These are phyloP conservation scores for Danio tinwini DNA, from an alignment of 2,797 vertebrate species.

Conservation along the genomic window DNA sequence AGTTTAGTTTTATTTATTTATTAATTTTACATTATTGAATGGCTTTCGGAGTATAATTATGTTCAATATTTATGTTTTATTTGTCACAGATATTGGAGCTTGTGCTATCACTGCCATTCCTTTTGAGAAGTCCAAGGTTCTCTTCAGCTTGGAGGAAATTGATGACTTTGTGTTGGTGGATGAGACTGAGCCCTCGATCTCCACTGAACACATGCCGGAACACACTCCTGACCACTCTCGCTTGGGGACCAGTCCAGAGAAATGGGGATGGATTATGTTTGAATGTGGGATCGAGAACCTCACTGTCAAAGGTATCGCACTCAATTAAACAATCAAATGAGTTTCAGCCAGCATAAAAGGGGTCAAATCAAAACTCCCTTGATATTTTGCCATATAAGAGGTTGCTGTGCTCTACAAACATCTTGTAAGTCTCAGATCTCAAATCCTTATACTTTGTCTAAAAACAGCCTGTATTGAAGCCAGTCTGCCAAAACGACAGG, in stretches of 20 bases:
- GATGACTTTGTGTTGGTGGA: slow-evolving; percentile 94
- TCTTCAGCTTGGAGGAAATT: slow-evolving; percentile 95
- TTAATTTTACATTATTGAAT: neutral
- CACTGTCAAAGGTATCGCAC: slow-evolving; percentile 90
- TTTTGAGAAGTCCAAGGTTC: slow-evolving; percentile 97
- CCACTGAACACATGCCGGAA: slow-evolving; percentile 77
- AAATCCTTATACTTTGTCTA: too few relatives aligned
- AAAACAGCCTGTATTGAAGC: too few relatives aligned
- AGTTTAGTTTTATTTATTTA: neutral
- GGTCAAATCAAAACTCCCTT: too few relatives aligned
- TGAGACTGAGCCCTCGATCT: slow-evolving; percentile 86
- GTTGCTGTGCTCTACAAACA: too few relatives aligned
- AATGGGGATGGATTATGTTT: slow-evolving; percentile 99
- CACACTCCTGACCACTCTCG: slow-evolving; percentile 77
- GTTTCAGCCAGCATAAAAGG: neutral
- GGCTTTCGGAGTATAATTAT: neutral
- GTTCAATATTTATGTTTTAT: neutral
- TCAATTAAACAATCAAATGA: neutral
- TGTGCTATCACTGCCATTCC: slow-evolving; percentile 98
- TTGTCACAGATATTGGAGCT: slow-evolving; percentile 86
- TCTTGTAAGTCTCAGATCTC: too few relatives aligned
- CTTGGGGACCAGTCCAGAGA: slow-evolving; percentile 86
- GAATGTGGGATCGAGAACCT: slow-evolving; percentile 98
- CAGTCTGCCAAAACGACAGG: too few relatives aligned
- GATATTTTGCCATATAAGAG: too few relatives aligned